Base-by-base conservation (phyloP, 2,113 vertebrate species). In the Siphamia tubifer region DNA sequence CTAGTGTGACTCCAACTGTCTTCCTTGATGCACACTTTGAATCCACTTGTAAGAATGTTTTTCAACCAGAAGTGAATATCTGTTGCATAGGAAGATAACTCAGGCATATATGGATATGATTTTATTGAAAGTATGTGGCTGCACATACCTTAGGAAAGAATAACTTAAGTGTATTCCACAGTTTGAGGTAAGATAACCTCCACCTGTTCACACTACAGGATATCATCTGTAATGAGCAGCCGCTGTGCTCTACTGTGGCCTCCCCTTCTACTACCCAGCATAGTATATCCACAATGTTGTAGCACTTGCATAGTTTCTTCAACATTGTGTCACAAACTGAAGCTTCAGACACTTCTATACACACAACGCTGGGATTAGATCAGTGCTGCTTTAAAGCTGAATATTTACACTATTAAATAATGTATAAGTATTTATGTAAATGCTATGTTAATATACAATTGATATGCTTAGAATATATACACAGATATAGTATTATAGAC, bases 191-290 rank as follows among this genome's bases (percentile, higher is more conserved):
- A 61, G 20, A 48, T 38, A 62, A 63, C 62, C 39, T 60, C 45
- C 66, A 82, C 60, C 75, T 77, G 66, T 76, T 73, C 61, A 40
- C 69, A 16, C 72, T 1, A 28, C 75, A 67, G 75, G 73, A 56
- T 52, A 39, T 30, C 40, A 40, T 4, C 27, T 15, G 34, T 75
- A 85, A 82, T 68, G 69, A 76, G 68, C 48, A 53, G 38, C 21
- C 11, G 11, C 40, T 1, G 42, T 53, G 35, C 17, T 21, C 39
- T 23, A 28, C 53, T 72, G 51, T 61, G 47, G 36, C 47, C 40
- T 44, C 56, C 40, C 17, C 1, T 40, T 52, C 58, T 27, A 19
- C 36, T n/a, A 16, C 12, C 60, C 48, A 38, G 32, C n/a, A 66
- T 27, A n/a, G n/a, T n/a, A 34, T 21, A 54, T 38, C 6, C 49